These are phyloP conservation scores for Pammene fasciana DNA, from an alignment of 2,888 invertebrate genomes.

Conservation along the genomic window DNA sequence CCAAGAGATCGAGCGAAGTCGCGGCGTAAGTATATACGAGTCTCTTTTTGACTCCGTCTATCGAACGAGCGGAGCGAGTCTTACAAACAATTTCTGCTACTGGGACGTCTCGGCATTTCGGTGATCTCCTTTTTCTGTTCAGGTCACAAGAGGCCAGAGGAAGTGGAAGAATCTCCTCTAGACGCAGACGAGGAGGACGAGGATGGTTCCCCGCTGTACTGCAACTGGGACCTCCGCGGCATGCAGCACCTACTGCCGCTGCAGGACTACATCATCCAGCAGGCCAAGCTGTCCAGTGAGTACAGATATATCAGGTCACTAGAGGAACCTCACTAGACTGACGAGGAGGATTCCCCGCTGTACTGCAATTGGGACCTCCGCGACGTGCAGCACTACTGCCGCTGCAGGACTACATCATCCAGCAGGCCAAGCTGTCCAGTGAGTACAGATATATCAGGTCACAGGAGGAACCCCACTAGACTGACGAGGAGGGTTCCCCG, in stretches of 20 bases:
- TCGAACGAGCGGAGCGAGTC: too few species aligned
- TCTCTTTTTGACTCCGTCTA: neutral
- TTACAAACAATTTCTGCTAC: too few species aligned
- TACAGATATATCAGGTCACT: slow-evolving; percentile 61
- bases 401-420: slow-evolving; percentile 93
- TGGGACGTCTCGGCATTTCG: too few species aligned
- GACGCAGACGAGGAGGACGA: slow-evolving; percentile 82
- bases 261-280: slow-evolving; percentile 94
- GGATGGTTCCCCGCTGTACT: slow-evolving; percentile 86
- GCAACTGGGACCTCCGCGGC: slow-evolving; percentile 87
- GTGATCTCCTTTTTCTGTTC: neutral
- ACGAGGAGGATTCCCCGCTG: slow-evolving; percentile 85
- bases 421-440: slow-evolving; percentile 91
- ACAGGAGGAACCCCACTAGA: slow-evolving; percentile 62
- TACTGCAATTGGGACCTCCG: slow-evolving; percentile 89
- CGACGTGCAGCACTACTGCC: slow-evolving; percentile 90
- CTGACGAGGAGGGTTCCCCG: slow-evolving; percentile 85
- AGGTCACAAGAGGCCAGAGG: slow-evolving; percentile 72
- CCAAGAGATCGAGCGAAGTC: slow-evolving; percentile 77
- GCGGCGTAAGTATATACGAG: slow-evolving; percentile 61
- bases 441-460: slow-evolving; percentile 59
- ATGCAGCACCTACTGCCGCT: slow-evolving; percentile 91
- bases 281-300: slow-evolving; percentile 89
- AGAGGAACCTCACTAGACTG: slow-evolving; percentile 64
- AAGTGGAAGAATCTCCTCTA: slow-evolving; percentile 59